Conservation (phyloP, 2,888 invertebrate genomes). For the Pasiphila rectangulata region DNA sequence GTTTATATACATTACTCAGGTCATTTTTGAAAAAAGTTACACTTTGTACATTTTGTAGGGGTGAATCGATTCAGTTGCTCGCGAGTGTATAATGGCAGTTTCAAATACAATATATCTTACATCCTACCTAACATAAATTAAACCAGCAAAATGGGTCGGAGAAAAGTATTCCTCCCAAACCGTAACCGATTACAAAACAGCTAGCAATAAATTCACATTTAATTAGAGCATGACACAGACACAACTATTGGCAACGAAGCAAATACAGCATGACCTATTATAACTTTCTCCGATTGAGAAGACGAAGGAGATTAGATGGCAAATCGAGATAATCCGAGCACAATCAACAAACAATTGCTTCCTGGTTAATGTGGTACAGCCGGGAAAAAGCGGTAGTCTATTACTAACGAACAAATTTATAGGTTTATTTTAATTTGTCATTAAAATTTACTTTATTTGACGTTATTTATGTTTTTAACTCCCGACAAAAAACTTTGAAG, state of each 20-base stretch:
- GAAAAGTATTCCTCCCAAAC: conserved; percentile 19
- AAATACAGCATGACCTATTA: conserved; percentile 36
- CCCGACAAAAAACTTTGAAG: no score
- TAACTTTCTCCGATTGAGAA: conserved; percentile 66
- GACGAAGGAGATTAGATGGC: conserved; percentile 59
- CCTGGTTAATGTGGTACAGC: conserved; percentile 54
- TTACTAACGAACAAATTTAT: conserved; percentile 45
- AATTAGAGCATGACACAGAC: conserved; percentile 28
- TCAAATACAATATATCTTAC: no score
- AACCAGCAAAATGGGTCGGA: conserved; percentile 7
- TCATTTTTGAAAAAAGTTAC: no score
- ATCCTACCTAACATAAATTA: no score
- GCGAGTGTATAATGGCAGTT: no score
- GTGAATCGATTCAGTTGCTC: no score
- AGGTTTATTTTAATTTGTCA: no score
- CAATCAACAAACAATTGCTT: conserved; percentile 67
- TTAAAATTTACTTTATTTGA: no score
- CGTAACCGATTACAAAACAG: conserved; percentile 22
- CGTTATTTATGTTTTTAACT: no score
- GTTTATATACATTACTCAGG: no score
- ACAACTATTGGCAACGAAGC: conserved; percentile 29
- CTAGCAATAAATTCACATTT: conserved; percentile 18
- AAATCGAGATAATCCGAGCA: conserved; percentile 54
- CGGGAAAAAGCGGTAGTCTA: conserved; percentile 40
- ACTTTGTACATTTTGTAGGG: no score